phyloP scores from a whole-genome alignment of 2,113 vertebrate genomes.

The Microtus oregoni region DNA sequence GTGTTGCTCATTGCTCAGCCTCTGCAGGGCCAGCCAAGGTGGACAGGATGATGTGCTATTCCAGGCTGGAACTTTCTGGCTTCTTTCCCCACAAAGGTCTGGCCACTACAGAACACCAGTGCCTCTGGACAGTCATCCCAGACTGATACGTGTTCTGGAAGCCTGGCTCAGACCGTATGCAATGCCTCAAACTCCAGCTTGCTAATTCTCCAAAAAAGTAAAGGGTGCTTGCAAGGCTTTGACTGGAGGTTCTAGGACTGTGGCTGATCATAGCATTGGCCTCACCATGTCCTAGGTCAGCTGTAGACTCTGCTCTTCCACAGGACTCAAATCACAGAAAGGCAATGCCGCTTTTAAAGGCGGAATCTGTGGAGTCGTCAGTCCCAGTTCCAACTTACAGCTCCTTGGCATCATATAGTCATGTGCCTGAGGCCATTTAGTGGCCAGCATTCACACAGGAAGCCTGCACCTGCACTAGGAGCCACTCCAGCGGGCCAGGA shows the following conservation, averaged over 20 bases:
- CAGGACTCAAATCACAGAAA: not conserved
- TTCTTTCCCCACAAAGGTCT: not conserved
- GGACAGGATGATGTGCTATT: fast-evolving
- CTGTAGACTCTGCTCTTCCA: not conserved
- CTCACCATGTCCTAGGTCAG: not conserved
- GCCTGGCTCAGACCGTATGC: not conserved
- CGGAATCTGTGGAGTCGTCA: not conserved
- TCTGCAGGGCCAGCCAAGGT: not conserved
- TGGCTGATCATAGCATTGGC: fast-evolving
- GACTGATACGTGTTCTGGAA: not conserved
- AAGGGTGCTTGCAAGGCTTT: not conserved
- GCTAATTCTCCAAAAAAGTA: not conserved
- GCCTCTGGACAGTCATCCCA: not conserved
- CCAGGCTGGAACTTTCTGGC: not conserved
- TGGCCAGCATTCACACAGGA: fast-evolving
- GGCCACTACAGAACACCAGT: not conserved
- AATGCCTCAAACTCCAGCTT: fast-evolving
- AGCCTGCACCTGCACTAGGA: not conserved
- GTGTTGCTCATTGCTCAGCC: not conserved
- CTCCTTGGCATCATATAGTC: fast-evolving
- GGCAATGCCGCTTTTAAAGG: not conserved
- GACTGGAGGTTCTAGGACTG: fast-evolving
- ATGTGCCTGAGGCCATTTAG: too few species aligned
- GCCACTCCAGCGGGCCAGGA: not conserved
- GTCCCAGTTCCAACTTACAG: too few species aligned